Evolutionary conservation across 2,113 vertebrate species (phyloP).

Genomic region (Probosciger aterrimus): DNA sequence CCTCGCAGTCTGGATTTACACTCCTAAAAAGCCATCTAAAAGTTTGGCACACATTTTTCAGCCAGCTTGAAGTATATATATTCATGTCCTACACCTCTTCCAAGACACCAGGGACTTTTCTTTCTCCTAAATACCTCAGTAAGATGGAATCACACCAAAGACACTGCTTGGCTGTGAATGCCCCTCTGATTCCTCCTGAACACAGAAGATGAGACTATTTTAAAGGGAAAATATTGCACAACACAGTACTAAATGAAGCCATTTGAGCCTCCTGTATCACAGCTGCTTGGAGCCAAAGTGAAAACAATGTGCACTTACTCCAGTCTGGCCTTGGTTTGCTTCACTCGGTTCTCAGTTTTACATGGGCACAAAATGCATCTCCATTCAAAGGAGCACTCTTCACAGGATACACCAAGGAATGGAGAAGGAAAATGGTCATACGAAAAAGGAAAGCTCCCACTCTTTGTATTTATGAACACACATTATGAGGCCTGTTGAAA

Average conservation of each 20-base stretch:
- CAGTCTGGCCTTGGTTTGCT: not conserved
- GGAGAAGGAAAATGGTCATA: not conserved
- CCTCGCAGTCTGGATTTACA: rapidly evolving
- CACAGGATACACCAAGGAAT: not conserved
- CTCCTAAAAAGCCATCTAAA: not conserved
- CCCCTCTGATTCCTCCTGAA: not conserved
- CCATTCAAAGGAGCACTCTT: not conserved
- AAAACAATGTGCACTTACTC: not conserved
- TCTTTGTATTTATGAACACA: not conserved
- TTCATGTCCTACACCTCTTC: not conserved
- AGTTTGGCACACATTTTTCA: not conserved
- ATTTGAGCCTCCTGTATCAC: not conserved
- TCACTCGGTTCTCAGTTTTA: not conserved
- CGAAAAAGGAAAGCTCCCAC: not conserved
- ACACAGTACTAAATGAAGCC: not conserved
- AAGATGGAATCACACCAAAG: not conserved
- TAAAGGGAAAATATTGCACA: not conserved
- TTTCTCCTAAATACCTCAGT: not conserved
- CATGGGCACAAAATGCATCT: not conserved
- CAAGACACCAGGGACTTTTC: not conserved
- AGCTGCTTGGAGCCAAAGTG: not conserved
- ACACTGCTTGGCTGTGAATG: not conserved
- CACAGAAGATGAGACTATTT: not conserved
- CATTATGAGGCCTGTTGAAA: too few relatives aligned
- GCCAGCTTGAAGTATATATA: not conserved